These are phyloP conservation scores for Aselliscus stoliczkanus DNA, from an alignment of 2,797 vertebrate species.

Conservation along the genomic window DNA sequence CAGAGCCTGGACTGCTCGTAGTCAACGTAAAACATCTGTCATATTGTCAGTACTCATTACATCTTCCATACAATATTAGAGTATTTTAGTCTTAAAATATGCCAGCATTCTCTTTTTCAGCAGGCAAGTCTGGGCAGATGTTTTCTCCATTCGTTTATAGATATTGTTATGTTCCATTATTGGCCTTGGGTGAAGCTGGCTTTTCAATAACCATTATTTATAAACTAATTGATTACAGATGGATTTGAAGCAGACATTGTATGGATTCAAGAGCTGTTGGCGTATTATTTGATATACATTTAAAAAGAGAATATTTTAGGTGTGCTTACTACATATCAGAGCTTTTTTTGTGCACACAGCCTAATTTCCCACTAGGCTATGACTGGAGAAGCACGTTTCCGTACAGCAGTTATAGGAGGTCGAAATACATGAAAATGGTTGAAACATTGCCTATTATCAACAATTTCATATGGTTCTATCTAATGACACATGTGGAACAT, in stretches of 20 bases:
- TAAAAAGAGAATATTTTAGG: neutral
- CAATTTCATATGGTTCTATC: neutral
- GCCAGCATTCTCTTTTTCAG: neutral
- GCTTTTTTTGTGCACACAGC: neutral
- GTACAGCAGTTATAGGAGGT: neutral
- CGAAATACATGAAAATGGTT: neutral
- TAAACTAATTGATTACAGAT: neutral
- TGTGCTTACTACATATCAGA: neutral
- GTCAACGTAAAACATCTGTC: neutral
- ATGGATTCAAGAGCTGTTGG: neutral
- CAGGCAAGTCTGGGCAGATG: neutral
- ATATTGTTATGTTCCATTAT: neutral
- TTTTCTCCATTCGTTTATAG: neutral
- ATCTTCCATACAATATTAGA: neutral
- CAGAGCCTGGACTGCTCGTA: neutral
- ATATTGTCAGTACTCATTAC: neutral
- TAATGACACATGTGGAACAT: neutral
- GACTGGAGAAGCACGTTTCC: neutral
- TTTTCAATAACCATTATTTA: neutral
- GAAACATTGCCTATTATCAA: neutral
- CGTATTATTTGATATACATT: neutral
- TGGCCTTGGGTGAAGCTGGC: neutral
- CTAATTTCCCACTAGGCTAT: neutral
- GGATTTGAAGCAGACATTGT: neutral
- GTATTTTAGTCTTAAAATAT: neutral